Evolutionary conservation across 2,797 vertebrate genomes (phyloP), one percentile per base, ranked within the genome.

Genomic region (Rhadinocentrus ornatus): DNA sequence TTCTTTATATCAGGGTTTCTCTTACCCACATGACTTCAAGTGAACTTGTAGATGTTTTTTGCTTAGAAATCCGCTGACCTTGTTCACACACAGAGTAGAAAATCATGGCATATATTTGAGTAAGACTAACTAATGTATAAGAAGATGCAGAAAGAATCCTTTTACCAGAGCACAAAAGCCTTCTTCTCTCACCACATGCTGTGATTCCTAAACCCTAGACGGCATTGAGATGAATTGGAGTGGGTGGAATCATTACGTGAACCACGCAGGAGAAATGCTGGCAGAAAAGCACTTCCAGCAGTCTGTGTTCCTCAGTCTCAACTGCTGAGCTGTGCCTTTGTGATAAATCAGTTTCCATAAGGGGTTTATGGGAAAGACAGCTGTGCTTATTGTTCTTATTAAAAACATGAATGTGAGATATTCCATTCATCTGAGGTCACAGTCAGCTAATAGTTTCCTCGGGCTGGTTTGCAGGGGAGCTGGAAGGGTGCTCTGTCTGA

Each of bases 271-370:
- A 83, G 83, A 74, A 78, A 88, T 63, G 63, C 79, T 37, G 61
- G 73, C 73, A 81, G 71, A 77, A 85, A 88, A 79, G 69, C 77
- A 82, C 84, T 87, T 77, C 62, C 62, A 84, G 83, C 71, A 69
- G 74, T 82, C 76, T 75, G 62, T 77, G 77, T 27, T 73, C 78
- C 74, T 69, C 62, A 37, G 76, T 68, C 78, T 78, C 72, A 59
- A 77, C 80, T 53, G 62, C 86, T 64, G 77, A 86, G 86, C 77
- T 60, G 55, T 77, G 64, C 83, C 85, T 83, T 89, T 73, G 83
- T 80, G 83, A 88, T 87, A 79, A 92, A 92, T 91, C 86, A 82
- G 91, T 92, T 88, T 90, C 80, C 78, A 87, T 90, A 84, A 91
- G 84, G 77, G 84, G 73, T 91, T 91, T 85, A 85, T 85, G 77